Evolutionary conservation across 2,888 invertebrate species (phyloP).

Genomic region (Polyommatus iphigenia): DNA sequence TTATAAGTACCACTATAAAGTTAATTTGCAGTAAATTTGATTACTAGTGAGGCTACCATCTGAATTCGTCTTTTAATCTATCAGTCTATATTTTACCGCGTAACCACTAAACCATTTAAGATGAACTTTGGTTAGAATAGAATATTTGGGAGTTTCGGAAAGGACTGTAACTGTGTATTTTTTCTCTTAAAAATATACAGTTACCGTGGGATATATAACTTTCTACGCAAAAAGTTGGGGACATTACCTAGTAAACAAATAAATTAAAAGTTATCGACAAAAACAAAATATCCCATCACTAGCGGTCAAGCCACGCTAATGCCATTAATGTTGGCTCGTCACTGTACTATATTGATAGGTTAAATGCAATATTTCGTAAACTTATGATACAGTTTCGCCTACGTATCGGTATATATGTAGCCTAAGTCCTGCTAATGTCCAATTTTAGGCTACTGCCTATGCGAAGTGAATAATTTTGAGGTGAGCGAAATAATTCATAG

Average conservation of each 20-base stretch:
- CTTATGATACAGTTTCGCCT: slow-evolving; percentile 17
- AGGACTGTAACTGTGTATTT: no score
- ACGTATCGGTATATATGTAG: slow-evolving; percentile 19
- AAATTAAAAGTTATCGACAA: slow-evolving; percentile 6
- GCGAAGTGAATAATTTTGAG: not conserved
- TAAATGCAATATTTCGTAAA: slow-evolving; percentile 51
- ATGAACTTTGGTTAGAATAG: no score
- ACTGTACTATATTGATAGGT: slow-evolving; percentile 62
- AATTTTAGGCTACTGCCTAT: not conserved
- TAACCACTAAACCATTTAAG: no score
- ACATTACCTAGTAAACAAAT: not conserved
- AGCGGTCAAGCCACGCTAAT: slow-evolving; percentile 61
- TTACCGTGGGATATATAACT: no score
- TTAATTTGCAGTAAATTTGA: no score
- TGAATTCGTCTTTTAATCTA: no score
- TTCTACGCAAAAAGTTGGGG: no score
- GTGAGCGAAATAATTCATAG: not conserved
- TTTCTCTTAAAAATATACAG: no score
- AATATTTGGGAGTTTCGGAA: no score
- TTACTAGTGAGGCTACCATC: no score
- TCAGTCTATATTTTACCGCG: no score
- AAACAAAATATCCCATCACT: slow-evolving; percentile 50
- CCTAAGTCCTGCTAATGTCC: not conserved
- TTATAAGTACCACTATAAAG: no score
- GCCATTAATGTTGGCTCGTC: slow-evolving; percentile 73